Conservation (phyloP, 2,888 invertebrate species). For the Plagodis dolabraria region DNA sequence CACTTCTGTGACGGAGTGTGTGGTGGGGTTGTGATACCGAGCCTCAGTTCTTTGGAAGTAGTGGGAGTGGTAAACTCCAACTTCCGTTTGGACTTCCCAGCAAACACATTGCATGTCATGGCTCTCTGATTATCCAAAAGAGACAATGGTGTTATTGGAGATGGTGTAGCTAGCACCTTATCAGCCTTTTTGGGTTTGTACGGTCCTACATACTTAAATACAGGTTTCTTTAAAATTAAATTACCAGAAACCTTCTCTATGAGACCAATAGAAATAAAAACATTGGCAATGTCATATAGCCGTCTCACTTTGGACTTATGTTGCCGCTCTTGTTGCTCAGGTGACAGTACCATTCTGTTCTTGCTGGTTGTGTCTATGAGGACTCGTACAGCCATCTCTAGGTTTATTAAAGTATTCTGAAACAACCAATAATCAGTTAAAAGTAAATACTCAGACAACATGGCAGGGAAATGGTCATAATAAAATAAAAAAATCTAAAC, state of each 20-base stretch:
- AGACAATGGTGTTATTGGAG: conserved; percentile 72
- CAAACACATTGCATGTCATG: conserved; percentile 63
- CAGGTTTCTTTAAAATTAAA: conserved; percentile 86
- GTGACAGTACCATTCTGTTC: conserved; percentile 80
- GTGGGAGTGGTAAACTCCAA: conserved; percentile 75
- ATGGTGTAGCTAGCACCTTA: conserved; percentile 59
- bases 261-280: conserved; percentile 89
- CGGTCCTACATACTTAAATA: conserved; percentile 87
- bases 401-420: conserved; percentile 86
- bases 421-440: conserved; percentile 39
- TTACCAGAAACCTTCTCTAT: conserved; percentile 88
- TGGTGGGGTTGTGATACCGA: conserved; percentile 71
- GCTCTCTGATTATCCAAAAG: conserved; percentile 57
- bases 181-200: conserved; percentile 68
- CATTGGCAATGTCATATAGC: conserved; percentile 92
- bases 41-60: conserved; percentile 63
- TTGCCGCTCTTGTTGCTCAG: conserved; percentile 80
- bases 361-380: conserved; percentile 81
- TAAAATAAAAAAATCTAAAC: too few species aligned
- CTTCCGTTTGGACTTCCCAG: conserved; percentile 76
- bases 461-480: too few species aligned
- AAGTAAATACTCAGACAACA: too few species aligned
- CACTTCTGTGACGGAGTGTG: conserved; percentile 81
- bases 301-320: conserved; percentile 89
- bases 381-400: conserved; percentile 88